phyloP scores from a whole-genome alignment of 2,113 vertebrate species.

The Cyanoramphus novaezelandiae region DNA sequence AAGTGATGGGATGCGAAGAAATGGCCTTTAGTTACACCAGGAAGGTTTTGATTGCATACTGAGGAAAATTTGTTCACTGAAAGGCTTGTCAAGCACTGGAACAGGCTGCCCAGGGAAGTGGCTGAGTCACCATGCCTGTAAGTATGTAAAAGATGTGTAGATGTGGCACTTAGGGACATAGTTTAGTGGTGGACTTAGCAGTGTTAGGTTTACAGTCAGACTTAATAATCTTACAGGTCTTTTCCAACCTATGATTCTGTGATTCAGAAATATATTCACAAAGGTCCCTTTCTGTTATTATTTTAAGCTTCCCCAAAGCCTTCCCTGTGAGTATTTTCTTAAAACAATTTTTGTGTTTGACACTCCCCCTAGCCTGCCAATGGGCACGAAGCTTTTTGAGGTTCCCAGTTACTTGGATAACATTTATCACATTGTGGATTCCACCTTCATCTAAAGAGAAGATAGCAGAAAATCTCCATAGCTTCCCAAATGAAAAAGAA shows the following conservation, averaged over 20 bases:
- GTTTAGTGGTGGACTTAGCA: neutral
- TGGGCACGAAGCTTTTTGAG: neutral
- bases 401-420: neutral
- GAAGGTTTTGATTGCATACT: neutral
- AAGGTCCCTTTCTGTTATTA: neutral
- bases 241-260: neutral
- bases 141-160: fast-evolving
- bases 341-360: neutral
- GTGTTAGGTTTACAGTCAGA: neutral
- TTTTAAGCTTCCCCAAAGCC: neutral
- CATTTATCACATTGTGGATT: neutral
- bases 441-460: neutral
- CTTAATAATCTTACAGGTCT: neutral
- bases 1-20: neutral
- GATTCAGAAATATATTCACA: neutral
- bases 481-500: neutral
- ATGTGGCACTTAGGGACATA: neutral
- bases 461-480: neutral
- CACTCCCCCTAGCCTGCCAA: neutral
- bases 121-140: neutral
- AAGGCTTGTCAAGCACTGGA: neutral
- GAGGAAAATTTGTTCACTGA: neutral
- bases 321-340: neutral
- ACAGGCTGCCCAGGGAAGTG: neutral
- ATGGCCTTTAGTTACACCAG: neutral